Percentiles rank a stretch among this genome's conserved stretches.
These are phyloP conservation scores for Orcinus orca DNA, from an alignment of 2,113 vertebrate species.

Conservation along the genomic window DNA sequence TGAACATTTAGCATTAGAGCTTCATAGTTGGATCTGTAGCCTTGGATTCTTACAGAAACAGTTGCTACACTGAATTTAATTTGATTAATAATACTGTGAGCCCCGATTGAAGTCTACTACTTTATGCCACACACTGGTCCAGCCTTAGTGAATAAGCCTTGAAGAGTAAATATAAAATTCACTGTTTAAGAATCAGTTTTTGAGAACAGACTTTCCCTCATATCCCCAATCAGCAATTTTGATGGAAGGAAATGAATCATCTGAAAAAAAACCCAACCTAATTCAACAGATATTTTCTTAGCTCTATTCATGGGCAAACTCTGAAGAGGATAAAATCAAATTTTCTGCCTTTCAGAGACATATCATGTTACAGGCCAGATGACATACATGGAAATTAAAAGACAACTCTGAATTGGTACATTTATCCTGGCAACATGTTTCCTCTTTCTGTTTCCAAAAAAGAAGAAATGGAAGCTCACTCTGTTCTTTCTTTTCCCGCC, in stretches of 20 bases:
- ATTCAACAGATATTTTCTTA: not conserved
- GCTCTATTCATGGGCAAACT: not conserved
- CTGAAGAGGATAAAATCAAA: not conserved
- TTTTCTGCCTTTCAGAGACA: not conserved
- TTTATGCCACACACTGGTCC: not conserved
- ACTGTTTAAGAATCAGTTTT: not conserved
- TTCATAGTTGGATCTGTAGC: not conserved
- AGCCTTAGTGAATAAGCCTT: not conserved
- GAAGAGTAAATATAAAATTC: not conserved
- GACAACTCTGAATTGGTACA: not conserved
- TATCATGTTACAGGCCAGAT: not conserved
- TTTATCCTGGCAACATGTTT: not conserved
- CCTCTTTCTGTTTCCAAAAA: not conserved
- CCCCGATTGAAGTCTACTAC: not conserved
- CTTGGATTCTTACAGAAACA: not conserved
- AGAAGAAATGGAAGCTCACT: not conserved
- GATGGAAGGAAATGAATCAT: not conserved
- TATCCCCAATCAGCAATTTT: not conserved
- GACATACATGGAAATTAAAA: not conserved
- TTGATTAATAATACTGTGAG: not conserved
- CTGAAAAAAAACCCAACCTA: not conserved
- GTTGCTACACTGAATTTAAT: not conserved
- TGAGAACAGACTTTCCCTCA: not conserved
- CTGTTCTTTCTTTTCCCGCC: not conserved
- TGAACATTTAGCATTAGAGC: not conserved